These are phyloP conservation scores for Pterocles burchelli DNA, from an alignment of 2,113 vertebrate genomes.

Conservation along the genomic window DNA sequence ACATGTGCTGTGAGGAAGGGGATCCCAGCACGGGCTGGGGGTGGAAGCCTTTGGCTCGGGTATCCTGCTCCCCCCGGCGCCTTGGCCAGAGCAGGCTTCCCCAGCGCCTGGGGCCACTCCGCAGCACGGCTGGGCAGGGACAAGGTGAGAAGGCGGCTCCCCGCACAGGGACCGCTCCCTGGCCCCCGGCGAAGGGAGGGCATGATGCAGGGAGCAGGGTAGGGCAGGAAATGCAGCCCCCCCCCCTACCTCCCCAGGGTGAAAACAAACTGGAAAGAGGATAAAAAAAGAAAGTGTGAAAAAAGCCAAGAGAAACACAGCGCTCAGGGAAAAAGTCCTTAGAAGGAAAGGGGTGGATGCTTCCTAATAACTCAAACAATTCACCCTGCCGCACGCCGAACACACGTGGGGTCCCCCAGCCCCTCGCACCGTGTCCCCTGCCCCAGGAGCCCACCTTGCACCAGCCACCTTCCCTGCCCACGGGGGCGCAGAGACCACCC, in stretches of 20 bases:
- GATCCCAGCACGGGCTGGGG: constrained; percentile 17
- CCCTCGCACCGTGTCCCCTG: background rate
- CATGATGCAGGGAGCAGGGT: background rate
- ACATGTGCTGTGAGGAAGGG: constrained; percentile 1
- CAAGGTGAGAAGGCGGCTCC: background rate
- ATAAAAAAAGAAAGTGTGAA: constrained; percentile 53
- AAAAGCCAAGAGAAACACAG: constrained; percentile 59
- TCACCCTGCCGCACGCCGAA: background rate
- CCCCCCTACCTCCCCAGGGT: background rate
- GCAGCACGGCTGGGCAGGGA: background rate
- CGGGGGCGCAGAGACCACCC: background rate
- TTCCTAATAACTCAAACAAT: background rate
- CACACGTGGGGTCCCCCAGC: background rate
- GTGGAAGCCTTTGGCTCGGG: background rate
- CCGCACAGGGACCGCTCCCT: background rate
- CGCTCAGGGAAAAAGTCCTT: constrained; percentile 9
- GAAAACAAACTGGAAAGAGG: constrained; percentile 47
- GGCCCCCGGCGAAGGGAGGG: background rate
- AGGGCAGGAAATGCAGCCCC: background rate
- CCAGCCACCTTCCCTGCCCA: background rate
- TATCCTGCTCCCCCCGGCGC: background rate
- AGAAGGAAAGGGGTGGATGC: constrained; percentile 35
- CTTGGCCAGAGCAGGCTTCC: background rate
- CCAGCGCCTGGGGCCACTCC: background rate
- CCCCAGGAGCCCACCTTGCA: background rate